phyloP scores from a whole-genome alignment of 2,797 vertebrate species.

The Microchirus variegatus region DNA sequence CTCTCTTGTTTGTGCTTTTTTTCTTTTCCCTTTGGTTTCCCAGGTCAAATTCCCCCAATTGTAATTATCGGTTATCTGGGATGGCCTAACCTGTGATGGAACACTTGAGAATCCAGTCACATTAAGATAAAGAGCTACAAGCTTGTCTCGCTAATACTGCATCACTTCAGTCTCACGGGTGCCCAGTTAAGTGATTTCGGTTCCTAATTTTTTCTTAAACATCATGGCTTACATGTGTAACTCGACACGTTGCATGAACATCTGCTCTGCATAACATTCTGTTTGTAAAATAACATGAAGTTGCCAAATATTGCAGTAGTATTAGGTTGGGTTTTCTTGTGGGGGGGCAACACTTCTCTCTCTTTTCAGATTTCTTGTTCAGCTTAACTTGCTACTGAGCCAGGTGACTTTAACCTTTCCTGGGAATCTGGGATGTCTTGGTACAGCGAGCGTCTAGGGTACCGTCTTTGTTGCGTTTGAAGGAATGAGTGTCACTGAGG shows the following conservation, averaged over 20 bases:
- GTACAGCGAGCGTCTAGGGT: slow-evolving; percentile 55
- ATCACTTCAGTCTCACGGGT: slow-evolving; percentile 83
- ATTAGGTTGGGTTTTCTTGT: slow-evolving; percentile 33
- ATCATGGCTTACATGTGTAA: slow-evolving; percentile 77
- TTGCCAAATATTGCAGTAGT: slow-evolving; percentile 65
- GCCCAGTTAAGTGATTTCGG: slow-evolving; percentile 83
- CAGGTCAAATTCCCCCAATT: slow-evolving; percentile 78
- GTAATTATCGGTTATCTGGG: slow-evolving; percentile 77
- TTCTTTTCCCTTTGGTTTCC: slow-evolving; percentile 74
- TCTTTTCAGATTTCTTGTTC: slow-evolving; percentile 79
- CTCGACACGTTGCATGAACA: slow-evolving; percentile 79
- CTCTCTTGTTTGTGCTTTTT: slow-evolving; percentile 69
- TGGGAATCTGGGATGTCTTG: slow-evolving; percentile 64
- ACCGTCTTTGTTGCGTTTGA: slow-evolving; percentile 34
- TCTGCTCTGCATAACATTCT: slow-evolving; percentile 79
- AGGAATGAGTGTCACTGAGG: slow-evolving; percentile 44
- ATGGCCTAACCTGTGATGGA: slow-evolving; percentile 82
- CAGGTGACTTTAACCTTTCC: slow-evolving; percentile 53
- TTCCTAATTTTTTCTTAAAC: slow-evolving; percentile 65
- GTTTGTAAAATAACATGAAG: slow-evolving; percentile 54
- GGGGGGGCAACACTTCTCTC: slow-evolving; percentile 74
- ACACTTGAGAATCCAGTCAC: slow-evolving; percentile 81
- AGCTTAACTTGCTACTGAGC: slow-evolving; percentile 65
- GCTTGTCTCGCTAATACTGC: slow-evolving; percentile 83
- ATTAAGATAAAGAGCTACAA: slow-evolving; percentile 81